Base-by-base conservation (phyloP, 2,888 invertebrate genomes). In the Pachymerium ferrugineum region DNA sequence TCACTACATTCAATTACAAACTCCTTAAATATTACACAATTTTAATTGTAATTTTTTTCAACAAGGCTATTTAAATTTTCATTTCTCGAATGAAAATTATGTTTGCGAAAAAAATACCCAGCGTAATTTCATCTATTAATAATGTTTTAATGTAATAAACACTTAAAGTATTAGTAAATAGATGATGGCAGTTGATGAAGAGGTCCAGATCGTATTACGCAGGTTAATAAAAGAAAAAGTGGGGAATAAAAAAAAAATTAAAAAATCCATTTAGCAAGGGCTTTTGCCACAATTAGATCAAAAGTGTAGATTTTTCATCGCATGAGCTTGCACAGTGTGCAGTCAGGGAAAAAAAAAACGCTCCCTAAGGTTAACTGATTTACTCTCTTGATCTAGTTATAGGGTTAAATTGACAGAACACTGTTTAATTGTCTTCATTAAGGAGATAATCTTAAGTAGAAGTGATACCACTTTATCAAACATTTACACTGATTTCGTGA, bases 381-480 rank as follows among this genome's bases (percentile, higher is more conserved):
- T 54, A 25, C 54, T 25, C 54, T 25, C 54, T 54, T 54, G 54
- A 54, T 54, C 54, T 54, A 54, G 54, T 54, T 54, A 54, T 54
- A 25, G 54, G 54, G 25, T 22, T 54, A 54, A 54, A 54, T 54
- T 54, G 54, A 54, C 54, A 54, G 54, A 54, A 54, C 54, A 54
- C 25, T 54, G 54, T 54, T 54, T 54, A 54, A 54, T 54, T 54
- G 54, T 54, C 54, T 54, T 54, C 54, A 54, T 54, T 54, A 54
- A 54, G 54, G 22, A 6, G 54, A 28, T 54, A 28, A 2, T 54
- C 8, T 1, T 25, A 47, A 54, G 54, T 54, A 54, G 28, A 54
- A 54, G 54, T 22, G 2, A 10, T 3, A 54, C 10, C 54, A 25
- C 22, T 22, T 54, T 22, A 54, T 25, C 54, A 54, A 54, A 54